Evolutionary conservation across 2,888 invertebrate genomes (phyloP), one percentile per base, ranked within the genome.

Genomic region (Morinoia aosen): DNA sequence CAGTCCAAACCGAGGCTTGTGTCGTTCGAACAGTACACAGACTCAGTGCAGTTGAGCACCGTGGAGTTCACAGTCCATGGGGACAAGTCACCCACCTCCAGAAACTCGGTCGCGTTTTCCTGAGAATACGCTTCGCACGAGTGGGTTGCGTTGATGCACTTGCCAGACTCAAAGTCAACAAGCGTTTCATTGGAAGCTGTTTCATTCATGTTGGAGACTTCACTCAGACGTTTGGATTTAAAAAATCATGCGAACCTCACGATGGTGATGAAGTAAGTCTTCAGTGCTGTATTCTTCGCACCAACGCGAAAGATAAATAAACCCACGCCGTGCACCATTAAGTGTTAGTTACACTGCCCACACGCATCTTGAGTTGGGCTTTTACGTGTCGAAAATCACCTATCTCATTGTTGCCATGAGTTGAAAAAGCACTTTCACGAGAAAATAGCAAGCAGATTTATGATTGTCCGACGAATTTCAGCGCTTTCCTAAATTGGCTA

Each of bases 11-110:
- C 90, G 40, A 25, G 40, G 33, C 97, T 97, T 93, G 97, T 97
- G 96, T 97, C 97, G 97, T 98, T 97, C 97, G 98, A 98, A 96
- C 97, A 97, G 96, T 97, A 97, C 61, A 97, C 97, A 10, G 97
- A 97, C 90, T 96, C 96, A n/a, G 96, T 95, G 19, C 40, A 58
- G 95, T 95, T 95, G 1, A 64, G 39, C 16, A 58, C 61, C 19
- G 40, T 95, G 61, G 61, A 95, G 8, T 58, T 64, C 40, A 40
- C 90, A 16, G 90, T 14, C 39, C n/a, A 90, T 8, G 40, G 14
- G 1, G 40, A 90, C 19, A 76, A 33, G 8, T 76, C 76, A 0
- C 76, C 33, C 76, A 76, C 76, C 25, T 76, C 76, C 8, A 76
- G 25, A 48, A 90, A 90, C 90, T 40, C 48, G 11, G 90, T 39